Conservation (phyloP, 2,113 vertebrate genomes). For the Aldabrachelys gigantea region DNA sequence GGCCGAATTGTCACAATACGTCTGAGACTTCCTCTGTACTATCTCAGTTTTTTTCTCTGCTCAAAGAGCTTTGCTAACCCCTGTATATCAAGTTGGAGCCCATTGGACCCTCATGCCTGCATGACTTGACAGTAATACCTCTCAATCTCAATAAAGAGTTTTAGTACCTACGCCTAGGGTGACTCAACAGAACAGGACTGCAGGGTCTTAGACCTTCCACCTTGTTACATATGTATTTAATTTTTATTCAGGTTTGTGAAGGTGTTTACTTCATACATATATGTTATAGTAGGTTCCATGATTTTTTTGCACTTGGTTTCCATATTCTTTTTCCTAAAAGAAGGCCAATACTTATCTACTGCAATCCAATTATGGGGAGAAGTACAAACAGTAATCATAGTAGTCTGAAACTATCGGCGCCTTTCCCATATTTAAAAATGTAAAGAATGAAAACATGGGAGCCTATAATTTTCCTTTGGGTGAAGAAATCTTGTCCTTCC, state of each 20-base stretch:
- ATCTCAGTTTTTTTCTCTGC: background rate
- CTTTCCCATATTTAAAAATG: background rate
- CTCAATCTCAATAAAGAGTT: background rate
- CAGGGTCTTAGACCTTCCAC: background rate
- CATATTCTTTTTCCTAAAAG: conserved; percentile 25
- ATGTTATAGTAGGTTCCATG: background rate
- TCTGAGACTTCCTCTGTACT: background rate
- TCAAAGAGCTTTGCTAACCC: background rate
- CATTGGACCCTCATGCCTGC: background rate
- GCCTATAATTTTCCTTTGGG: background rate
- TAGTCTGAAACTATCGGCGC: background rate
- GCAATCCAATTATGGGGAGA: background rate
- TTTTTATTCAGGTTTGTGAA: background rate
- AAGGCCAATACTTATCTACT: background rate
- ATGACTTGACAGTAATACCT: background rate
- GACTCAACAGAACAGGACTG: background rate
- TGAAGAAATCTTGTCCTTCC: background rate
- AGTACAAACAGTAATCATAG: conserved; percentile 29
- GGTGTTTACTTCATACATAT: background rate
- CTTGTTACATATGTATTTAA: background rate
- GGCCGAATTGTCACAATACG: background rate
- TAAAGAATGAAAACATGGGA: background rate
- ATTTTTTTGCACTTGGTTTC: conserved; percentile 43
- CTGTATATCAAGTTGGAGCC: background rate
- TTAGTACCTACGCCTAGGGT: rapidly evolving